Evolutionary conservation across 1,140 invertebrate species (phyloP).

Genomic region (Diabrotica virgifera): DNA sequence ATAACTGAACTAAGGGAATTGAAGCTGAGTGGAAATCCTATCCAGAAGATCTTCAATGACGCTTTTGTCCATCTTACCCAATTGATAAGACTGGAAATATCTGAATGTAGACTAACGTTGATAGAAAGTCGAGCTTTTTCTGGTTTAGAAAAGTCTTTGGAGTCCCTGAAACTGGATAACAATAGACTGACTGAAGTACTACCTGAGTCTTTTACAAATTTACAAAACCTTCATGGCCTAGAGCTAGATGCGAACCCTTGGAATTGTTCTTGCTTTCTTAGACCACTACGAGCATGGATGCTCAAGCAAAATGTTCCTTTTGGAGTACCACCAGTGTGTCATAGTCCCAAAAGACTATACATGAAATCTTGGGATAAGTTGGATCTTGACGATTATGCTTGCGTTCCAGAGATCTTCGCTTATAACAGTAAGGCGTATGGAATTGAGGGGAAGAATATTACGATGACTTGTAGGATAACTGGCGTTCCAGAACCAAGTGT

Average conservation of each 20-base stretch:
- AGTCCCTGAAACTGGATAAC: conserved; percentile 73
- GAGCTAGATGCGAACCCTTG: conserved; percentile 75
- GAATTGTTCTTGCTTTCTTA: conserved; percentile 76
- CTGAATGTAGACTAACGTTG: conserved; percentile 62
- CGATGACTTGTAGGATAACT: conserved; percentile 66
- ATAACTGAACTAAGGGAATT: conserved; percentile 74
- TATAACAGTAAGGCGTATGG: conserved; percentile 54
- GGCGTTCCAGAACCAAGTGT: conserved; percentile 67
- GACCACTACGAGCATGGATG: conserved; percentile 76
- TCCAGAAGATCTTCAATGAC: conserved; percentile 63
- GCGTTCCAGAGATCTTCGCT: conserved; percentile 63
- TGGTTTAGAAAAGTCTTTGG: conserved; percentile 65
- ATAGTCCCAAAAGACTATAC: conserved; percentile 58
- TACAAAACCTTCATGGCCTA: conserved; percentile 69
- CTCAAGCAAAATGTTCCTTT: conserved; percentile 70
- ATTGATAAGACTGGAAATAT: conserved; percentile 70
- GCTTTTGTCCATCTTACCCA: conserved; percentile 67
- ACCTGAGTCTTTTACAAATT: conserved; percentile 60
- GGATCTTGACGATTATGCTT: conserved; percentile 76
- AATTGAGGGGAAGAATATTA: conserved; percentile 69
- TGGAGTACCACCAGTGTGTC: conserved; percentile 66
- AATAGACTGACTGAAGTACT: conserved; percentile 67
- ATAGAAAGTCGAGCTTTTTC: conserved; percentile 69
- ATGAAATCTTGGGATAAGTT: conserved; percentile 70
- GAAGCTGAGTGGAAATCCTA: conserved; percentile 69